phyloP scores from a whole-genome alignment of 2,888 invertebrate species.

The Cephonodes hylas region DNA sequence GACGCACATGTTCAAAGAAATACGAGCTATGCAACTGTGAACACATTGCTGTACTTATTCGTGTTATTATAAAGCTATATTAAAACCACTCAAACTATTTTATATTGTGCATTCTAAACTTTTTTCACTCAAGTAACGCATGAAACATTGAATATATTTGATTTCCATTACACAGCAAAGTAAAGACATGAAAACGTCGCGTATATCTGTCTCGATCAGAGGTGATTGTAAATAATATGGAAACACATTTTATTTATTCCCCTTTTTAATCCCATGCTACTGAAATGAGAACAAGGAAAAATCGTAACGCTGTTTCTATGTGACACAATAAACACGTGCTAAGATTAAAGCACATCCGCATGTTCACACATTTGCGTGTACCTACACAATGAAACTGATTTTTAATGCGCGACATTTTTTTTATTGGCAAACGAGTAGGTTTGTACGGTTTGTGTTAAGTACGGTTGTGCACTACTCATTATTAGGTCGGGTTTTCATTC shows the following conservation, averaged over 20 bases:
- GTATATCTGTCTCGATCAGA: no score
- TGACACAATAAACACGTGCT: not conserved
- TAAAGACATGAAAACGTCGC: not conserved
- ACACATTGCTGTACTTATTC: not conserved
- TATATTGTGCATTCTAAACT: not conserved
- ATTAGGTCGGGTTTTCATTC: slow-evolving; percentile 7
- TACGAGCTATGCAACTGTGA: not conserved
- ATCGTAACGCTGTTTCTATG: not conserved
- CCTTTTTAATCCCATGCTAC: no score
- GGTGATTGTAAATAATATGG: not conserved
- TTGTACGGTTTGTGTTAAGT: not conserved
- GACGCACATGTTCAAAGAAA: not conserved
- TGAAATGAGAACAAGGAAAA: not conserved
- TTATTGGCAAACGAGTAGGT: not conserved
- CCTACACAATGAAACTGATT: slow-evolving; percentile 5
- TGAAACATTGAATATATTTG: not conserved
- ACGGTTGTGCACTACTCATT: not conserved
- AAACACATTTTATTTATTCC: not conserved
- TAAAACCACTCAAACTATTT: not conserved
- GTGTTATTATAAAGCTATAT: not conserved
- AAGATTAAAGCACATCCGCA: not conserved
- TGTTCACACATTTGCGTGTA: not conserved
- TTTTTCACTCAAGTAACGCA: not conserved
- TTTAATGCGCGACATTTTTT: slow-evolving; percentile 3
- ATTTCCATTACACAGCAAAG: not conserved